phyloP scores from a whole-genome alignment of 2,113 vertebrate species.

The Erythrocebus patas region DNA sequence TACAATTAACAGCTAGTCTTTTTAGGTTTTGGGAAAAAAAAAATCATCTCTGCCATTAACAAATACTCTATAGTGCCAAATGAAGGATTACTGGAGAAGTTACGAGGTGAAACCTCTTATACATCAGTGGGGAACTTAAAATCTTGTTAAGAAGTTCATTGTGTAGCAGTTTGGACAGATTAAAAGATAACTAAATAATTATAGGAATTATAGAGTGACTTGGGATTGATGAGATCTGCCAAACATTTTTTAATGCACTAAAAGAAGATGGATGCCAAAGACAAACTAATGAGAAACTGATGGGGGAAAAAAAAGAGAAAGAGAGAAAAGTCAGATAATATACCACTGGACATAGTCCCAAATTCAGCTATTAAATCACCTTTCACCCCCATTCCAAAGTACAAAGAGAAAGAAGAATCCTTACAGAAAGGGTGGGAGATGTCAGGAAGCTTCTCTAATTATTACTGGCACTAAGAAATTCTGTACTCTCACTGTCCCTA shows the following conservation, averaged over 20 bases:
- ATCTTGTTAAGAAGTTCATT: neutral
- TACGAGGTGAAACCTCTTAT: slow-evolving; percentile 9
- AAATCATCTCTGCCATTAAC: slow-evolving; percentile 39
- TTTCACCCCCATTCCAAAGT: neutral
- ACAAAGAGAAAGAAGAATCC: neutral
- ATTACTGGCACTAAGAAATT: neutral
- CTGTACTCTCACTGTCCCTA: neutral
- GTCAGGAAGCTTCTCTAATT: neutral
- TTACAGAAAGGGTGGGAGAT: neutral
- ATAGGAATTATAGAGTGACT: neutral
- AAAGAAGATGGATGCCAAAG: neutral
- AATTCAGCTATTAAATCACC: neutral
- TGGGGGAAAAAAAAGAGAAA: neutral
- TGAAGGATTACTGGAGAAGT: slow-evolving; percentile 12
- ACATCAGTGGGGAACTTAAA: neutral
- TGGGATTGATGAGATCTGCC: neutral
- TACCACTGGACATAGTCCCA: neutral
- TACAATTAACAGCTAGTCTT: neutral
- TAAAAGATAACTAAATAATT: neutral
- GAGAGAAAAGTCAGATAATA: neutral
- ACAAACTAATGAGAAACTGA: slow-evolving; percentile 14
- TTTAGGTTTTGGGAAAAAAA: slow-evolving; percentile 45
- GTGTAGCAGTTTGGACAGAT: neutral
- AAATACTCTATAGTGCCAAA: neutral
- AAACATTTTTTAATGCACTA: neutral